Percentiles rank a stretch among this genome's conserved stretches.
phyloP scores from a whole-genome alignment of 2,113 vertebrate genomes.

The Onychostruthus taczanowskii region DNA sequence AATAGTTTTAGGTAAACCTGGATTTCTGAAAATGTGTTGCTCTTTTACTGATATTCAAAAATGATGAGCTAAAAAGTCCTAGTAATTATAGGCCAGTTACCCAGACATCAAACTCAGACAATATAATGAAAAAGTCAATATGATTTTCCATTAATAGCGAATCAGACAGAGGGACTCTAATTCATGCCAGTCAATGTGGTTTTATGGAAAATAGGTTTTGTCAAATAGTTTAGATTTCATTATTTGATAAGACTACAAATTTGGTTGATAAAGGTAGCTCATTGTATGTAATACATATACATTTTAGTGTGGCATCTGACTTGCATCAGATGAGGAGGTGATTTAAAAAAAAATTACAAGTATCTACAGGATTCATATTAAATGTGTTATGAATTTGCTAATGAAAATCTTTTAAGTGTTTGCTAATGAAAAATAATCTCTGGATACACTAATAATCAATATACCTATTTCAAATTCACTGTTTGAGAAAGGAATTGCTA shows the following conservation, averaged over 20 bases:
- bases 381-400: neutral
- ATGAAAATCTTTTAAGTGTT: neutral
- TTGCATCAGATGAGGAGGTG: neutral
- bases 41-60: neutral
- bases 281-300: neutral
- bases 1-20: neutral
- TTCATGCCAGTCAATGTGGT: neutral
- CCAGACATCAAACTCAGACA: neutral
- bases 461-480: neutral
- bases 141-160: neutral
- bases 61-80: neutral
- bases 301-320: neutral
- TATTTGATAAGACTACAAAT: conserved; percentile 35
- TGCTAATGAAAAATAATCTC: neutral
- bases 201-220: neutral
- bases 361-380: neutral
- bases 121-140: conserved; percentile 3
- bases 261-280: neutral
- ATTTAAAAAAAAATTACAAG: neutral
- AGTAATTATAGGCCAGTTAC: neutral
- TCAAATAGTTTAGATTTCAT: conserved; percentile 25
- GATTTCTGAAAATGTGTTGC: neutral
- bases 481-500: neutral
- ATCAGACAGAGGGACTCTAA: neutral
- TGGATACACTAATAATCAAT: neutral